These are phyloP conservation scores for Paramuricea clavata DNA, from an alignment of 92 coral and sea anemone genomes.

Conservation along the genomic window DNA sequence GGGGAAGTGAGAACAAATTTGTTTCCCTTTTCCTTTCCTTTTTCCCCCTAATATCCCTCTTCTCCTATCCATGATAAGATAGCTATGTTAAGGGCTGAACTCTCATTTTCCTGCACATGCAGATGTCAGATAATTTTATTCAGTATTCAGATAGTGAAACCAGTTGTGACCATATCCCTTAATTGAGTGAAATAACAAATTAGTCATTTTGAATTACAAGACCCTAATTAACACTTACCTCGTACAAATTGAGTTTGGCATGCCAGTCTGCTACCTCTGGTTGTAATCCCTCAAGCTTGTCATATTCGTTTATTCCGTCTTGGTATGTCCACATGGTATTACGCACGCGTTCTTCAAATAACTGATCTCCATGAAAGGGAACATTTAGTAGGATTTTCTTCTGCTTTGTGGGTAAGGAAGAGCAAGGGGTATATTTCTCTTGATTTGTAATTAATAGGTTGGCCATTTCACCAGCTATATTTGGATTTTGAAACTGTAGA, in stretches of 20 bases:
- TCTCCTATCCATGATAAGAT: no score
- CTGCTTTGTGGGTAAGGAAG: constrained; percentile 9
- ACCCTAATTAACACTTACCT: constrained; percentile 28
- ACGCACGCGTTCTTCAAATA: constrained; percentile 71
- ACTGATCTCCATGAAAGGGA: constrained; percentile 71
- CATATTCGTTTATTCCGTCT: constrained; percentile 58
- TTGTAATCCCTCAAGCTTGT: constrained; percentile 59
- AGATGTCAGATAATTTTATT: no score
- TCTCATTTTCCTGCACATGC: no score
- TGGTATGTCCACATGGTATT: constrained; percentile 73
- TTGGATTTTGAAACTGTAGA: constrained; percentile 57
- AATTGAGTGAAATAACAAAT: no score
- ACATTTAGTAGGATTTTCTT: constrained; percentile 31
- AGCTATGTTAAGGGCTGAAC: no score
- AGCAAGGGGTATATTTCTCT: constrained; percentile 60
- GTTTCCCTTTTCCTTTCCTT: no score
- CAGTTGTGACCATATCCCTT: no score
- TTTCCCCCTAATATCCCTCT: no score
- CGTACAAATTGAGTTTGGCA: constrained; percentile 60
- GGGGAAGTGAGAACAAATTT: no score
- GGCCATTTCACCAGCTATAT: constrained; percentile 62
- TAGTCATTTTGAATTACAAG: no score
- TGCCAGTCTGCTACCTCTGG: constrained; percentile 75
- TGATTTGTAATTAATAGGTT: constrained; percentile 58
- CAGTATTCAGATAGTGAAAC: no score